Evolutionary conservation across 2,888 invertebrate genomes (phyloP), one percentile per base, ranked within the genome.

Genomic region (Phyllotreta striolata): DNA sequence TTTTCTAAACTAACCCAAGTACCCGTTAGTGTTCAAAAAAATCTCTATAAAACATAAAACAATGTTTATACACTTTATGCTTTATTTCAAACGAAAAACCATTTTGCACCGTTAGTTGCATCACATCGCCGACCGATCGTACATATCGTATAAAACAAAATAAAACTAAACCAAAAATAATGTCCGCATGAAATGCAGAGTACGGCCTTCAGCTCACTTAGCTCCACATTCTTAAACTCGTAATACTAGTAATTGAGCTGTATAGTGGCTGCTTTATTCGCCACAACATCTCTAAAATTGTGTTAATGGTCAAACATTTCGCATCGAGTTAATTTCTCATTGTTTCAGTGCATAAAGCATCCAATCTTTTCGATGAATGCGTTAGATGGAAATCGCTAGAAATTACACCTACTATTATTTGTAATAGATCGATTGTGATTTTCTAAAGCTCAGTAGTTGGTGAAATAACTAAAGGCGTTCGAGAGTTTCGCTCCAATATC

Each of bases 211-310:
- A 66, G 64, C 66, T 69, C 70, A 67, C 67, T 69, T 69, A 67
- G 67, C 67, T 67, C 66, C 69, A 70, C 73, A 71, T 69, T 70
- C 71, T 73, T 73, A 71, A 72, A 72, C 71, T 71, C 70, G 72
- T 44, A 66, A 41, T 68, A 70, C 66, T 68, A 67, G 62, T 60
- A 64, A 67, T 70, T 68, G 49, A 12, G n/a, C 40, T 34, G 51
- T 12, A 24, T 24, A 51, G 58, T 58, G 58, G 9, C 58, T 58
- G 51, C 51, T 24, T 58, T 39, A 14, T 52, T 52, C 52, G 12
- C 12, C 14, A 44, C 44, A n/a, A 6, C 44, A 10, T 12, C 14
- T 7, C 44, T 12, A 44, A 44, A 10, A 7, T 44, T 44, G n/a
- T 44, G 10, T 44, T 44, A 44, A 13, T 44, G n/a, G 10, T 44